Base-by-base conservation (phyloP, 2,113 vertebrate genomes). In the Pica pica region DNA sequence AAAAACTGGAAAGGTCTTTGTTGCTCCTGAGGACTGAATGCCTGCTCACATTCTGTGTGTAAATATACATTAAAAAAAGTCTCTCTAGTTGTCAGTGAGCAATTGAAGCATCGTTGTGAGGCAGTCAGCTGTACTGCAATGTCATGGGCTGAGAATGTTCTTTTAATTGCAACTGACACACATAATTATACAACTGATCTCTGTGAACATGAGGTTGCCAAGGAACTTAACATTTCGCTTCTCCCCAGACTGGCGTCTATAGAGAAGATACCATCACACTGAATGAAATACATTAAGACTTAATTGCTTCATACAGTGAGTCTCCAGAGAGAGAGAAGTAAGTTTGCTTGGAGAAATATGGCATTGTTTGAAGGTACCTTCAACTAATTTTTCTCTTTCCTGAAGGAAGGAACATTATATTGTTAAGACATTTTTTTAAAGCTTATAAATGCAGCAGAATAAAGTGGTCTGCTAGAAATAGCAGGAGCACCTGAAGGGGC, bases 121-220 rank as follows among this genome's bases (percentile, higher is more conserved):
- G 97, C 97, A 96, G 95, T 96, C 97, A 97, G 96, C 85, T 96
- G 95, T 70, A 92, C 64, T 93, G 92, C 28, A 55, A 90, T 84
- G 96, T 97, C 97, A 98, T 68, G 89, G 96, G 95, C 96, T 97
- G 97, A 97, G 97, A 98, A 98, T 98, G 97, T 95, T 96, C 97
- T 97, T 96, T 97, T 98, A 98, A 98, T 98, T 98, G 97, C 97
- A 98, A 97, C 91, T 97, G 97, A 97, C 97, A 98, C 95, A 97
- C 95, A 94, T 95, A 98, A 98, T 98, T 98, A 98, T 90, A 97
- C 95, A 97, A 97, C 74, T 97, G 97, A 98, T 97, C 97, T 97
- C 97, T 97, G 97, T 76, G 93, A 98, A 97, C 89, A 96, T 15
- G 87, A 97, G 93, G 97, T 94, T 98, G 97, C 98, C 97, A 98